Evolutionary conservation across 2,888 invertebrate species (phyloP).

Genomic region (Spicauda simplicius): DNA sequence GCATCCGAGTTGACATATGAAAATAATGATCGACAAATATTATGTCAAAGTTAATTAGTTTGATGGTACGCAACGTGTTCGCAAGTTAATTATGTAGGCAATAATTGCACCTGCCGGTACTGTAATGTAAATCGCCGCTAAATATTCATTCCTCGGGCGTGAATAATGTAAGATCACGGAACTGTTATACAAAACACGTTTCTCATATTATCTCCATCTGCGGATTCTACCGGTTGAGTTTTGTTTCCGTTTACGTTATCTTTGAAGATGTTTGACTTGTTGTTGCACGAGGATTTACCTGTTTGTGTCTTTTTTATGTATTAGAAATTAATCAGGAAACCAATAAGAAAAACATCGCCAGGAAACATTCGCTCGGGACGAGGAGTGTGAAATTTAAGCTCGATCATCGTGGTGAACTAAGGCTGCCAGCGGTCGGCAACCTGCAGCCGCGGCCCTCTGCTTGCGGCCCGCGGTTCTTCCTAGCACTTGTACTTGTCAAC

Average conservation of each 20-base stretch:
- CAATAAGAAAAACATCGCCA: no score
- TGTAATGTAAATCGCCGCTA: slow-evolving; percentile 7
- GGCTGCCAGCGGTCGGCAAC: no score
- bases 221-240: not conserved
- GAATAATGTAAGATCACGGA: slow-evolving; percentile 17
- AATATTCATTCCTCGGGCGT: slow-evolving; percentile 18
- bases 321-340: no score
- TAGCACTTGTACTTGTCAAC: no score
- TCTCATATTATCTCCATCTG: slow-evolving; percentile 9
- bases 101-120: slow-evolving; percentile 22
- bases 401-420: no score
- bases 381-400: no score
- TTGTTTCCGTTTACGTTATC: slow-evolving; percentile 4
- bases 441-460: no score
- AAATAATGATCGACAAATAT: not conserved
- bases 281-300: not conserved
- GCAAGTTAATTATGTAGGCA: slow-evolving; percentile 18
- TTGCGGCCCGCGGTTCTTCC: no score
- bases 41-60: slow-evolving; percentile 10
- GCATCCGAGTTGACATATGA: no score
- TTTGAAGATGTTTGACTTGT: not conserved
- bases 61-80: not conserved
- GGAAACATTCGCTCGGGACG: no score
- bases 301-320: no score
- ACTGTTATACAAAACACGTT: slow-evolving; percentile 6